Conservation (phyloP, 2,113 vertebrate species). For the Calidris pugnax region DNA sequence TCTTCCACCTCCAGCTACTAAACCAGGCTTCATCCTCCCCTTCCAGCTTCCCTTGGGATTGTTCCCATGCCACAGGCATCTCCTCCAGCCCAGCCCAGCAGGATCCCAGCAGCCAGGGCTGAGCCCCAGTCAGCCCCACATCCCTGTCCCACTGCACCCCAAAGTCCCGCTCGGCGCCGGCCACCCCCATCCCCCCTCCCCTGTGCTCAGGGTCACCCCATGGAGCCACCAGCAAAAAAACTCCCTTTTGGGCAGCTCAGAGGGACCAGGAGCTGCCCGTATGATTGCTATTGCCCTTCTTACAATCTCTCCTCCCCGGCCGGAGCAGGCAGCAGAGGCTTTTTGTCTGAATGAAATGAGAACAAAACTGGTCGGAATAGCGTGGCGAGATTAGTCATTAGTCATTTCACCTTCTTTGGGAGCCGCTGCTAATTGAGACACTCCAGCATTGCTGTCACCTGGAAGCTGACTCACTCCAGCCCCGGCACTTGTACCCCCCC, state of each 20-base stretch:
- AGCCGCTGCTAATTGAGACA: constrained; percentile 1
- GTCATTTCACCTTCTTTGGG: not conserved
- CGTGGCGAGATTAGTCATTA: not conserved
- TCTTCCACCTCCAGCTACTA: not conserved
- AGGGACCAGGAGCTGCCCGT: not conserved
- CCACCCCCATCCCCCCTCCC: not conserved
- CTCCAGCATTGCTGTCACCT: not conserved
- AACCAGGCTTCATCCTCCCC: not conserved
- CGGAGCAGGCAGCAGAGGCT: not conserved
- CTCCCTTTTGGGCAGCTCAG: not conserved
- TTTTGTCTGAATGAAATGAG: constrained; percentile 9
- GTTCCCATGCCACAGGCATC: accelerated
- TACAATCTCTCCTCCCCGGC: not conserved
- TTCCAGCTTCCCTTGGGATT: not conserved
- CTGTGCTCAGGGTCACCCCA: not conserved
- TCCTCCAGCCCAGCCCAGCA: not conserved
- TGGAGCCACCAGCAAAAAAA: accelerated
- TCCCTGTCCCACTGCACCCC: not conserved
- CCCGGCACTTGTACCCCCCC: not conserved
- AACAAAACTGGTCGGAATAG: not conserved
- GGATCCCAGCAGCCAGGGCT: too few relatives aligned
- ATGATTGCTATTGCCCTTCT: accelerated
- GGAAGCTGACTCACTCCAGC: not conserved
- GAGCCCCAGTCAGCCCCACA: not conserved
- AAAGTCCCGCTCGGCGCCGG: accelerated